Evolutionary conservation across 2,797 vertebrate genomes (phyloP), one percentile per base, ranked within the genome.

Genomic region (Champsocephalus gunnari): DNA sequence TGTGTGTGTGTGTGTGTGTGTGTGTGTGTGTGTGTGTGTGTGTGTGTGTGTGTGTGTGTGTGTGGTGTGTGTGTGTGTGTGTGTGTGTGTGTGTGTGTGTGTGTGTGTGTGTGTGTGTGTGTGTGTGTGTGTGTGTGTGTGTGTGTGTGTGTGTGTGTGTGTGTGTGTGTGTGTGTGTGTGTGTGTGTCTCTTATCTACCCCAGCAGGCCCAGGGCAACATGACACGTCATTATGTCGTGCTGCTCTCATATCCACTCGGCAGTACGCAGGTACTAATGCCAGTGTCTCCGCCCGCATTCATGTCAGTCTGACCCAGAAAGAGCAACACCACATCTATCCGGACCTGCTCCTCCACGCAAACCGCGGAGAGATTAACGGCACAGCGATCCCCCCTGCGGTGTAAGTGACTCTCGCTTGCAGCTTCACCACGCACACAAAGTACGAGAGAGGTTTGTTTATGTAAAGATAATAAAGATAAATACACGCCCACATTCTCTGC

Each of bases 341-440:
- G 65, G 45, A 72, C 60, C 67, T 61, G 66, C 64, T 62, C 14
- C 56, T 76, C 64, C 47, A 47, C 19, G 59, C 60, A 55, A 70
- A 69, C 66, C 80, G 69, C 71, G 81, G 34, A 56, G 54, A 64
- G 77, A 84, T 75, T 82, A 69, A 85, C 17, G 58, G 59, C 17
- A 34, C 77, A 54, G 12, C 16, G 14, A 19, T 5, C 5, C 9
- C 12, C 5, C 5, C 41, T 48, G 16, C 58, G 50, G 8, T 64
- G 61, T 67, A 60, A 84, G 81, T 79, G 28, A 69, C 45, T 14
- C 66, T 75, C 56, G 38, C 54, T 21, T 71, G 66, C 70, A 66
- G 43, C 54, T 57, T 51, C 54, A 21, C 21, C 19, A 19, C 61
- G 34, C 38, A 58, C 5, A 58, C 43, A 49, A 16, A 69, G 72